Base-by-base conservation (phyloP, 2,888 invertebrate genomes). In the Hanleya hanleyi region DNA sequence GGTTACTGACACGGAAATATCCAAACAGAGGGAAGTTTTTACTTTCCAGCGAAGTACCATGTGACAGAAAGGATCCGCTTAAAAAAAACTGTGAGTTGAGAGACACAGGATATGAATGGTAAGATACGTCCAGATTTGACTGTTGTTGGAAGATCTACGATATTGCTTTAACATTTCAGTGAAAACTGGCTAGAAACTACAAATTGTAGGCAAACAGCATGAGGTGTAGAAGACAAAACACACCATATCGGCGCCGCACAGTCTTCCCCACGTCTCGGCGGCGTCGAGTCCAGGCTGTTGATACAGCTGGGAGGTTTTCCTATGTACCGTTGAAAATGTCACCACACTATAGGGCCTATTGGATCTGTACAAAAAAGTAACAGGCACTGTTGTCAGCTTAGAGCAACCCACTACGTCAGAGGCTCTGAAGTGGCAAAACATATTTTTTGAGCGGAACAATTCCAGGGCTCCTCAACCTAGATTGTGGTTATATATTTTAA, bases 201-300 rank as follows among this genome's bases (percentile, higher is more conserved):
- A 57, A 57, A 57, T 57, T 57, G 57, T 57, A 29, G 57, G 57
- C 57, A 29, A 57, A 57, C 57, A 22, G 57, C 57, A 57, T 57
- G 57, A 57, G 57, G 57, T 57, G 57, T 32, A 57, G 57, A 57
- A 57, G 57, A 57, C 57, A 57, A 57, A 57, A 57, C 57, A 57
- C 29, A 57, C 26, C 57, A 4, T 4, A 57, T 15, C 29, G 57
- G 57, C 57, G 57, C 57, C 57, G 15, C 1, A 15, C 57, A 22
- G 57, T 57, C 57, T 57, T 22, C 15, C 26, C 57, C 29, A 15
- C 12, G 29, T 26, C 22, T 22, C 57, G 18, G 12, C 15, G 57
- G 29, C 22, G 32, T 57, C 29, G 57, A 57, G 29, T 29, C 15
- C 26, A 57, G 57, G 1, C 57, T 57, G 57, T 57, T 57, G 57